Percentiles rank a stretch among this genome's conserved stretches.
These are phyloP conservation scores for Poeciliopsis occidentalis DNA, from an alignment of 2,113 vertebrate species.

Conservation along the genomic window DNA sequence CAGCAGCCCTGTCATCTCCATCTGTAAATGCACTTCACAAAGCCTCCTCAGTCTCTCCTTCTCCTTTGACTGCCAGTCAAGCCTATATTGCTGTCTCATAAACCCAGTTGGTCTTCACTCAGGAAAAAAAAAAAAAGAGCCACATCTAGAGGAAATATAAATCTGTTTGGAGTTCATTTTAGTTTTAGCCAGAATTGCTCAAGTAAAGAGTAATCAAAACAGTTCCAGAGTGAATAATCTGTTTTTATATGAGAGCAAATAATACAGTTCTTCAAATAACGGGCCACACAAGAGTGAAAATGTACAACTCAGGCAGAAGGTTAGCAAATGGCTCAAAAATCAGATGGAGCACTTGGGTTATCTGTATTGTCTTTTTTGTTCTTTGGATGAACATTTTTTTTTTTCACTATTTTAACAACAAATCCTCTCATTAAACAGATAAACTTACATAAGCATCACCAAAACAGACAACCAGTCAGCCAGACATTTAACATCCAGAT, in stretches of 20 bases:
- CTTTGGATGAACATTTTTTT: not conserved
- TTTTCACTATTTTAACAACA: not conserved
- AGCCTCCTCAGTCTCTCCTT: constrained; percentile 21
- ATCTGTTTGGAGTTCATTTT: not conserved
- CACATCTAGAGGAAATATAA: constrained; percentile 19
- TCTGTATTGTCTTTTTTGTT: not conserved
- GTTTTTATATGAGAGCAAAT: no score
- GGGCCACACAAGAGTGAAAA: no score
- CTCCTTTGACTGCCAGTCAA: constrained; percentile 52
- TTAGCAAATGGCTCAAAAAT: no score
- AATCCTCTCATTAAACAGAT: not conserved
- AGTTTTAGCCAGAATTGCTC: constrained; percentile 4
- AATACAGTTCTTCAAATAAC: no score
- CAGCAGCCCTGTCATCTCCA: constrained; percentile 64
- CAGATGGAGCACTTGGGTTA: no score
- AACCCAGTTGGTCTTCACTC: constrained; percentile 23
- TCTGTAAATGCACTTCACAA: constrained; percentile 64
- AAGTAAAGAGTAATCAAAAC: not conserved
- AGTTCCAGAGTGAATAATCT: not conserved
- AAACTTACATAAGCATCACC: not conserved
- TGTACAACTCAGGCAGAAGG: no score
- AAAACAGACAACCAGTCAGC: not conserved
- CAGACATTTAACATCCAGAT: not conserved
- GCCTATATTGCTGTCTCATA: constrained; percentile 36
- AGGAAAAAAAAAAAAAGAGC: constrained; percentile 13